Evolutionary conservation across 2,888 invertebrate genomes (phyloP), one percentile per base, ranked within the genome.

Genomic region (Drosophila lacicola): DNA sequence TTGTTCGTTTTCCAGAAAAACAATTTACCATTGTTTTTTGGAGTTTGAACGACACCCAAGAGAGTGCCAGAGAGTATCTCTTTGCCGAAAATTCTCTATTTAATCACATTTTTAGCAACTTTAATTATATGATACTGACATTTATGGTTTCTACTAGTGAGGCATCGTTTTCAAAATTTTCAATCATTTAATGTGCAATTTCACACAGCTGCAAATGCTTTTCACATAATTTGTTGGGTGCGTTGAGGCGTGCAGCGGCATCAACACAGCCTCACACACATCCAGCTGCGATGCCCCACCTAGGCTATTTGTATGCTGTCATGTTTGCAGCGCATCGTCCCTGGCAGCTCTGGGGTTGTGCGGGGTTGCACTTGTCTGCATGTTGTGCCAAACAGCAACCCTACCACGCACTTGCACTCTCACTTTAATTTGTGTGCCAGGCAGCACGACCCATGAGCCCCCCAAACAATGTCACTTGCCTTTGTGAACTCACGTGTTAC

Each of bases 401-500:
- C 77, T 57, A 44, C 46, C 71, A 66, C 44, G 73, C 62, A 77
- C 73, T 76, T 76, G 74, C 84, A 87, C 83, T 83, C 83, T 83
- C 87, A 81, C 83, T 83, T 83, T 83, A 83, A 83, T 83, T 83
- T 83, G 80, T 86, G 84, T 86, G 84, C 78, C 87, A 87, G 70
- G 54, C 74, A 66, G 64, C 73, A 61, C 73, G 68, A 75, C 65
- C 72, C 68, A 67, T 55, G 70, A 63, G 74, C 67, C 79, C 79
- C 25, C 74, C 80, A 84, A 87, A 83, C 83, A 86, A 83, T 83
- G 87, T 87, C 84, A 74, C 81, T 83, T 82, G 86, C 83, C 84
- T 83, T 83, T 83, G 83, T 83, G 82, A 74, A 81, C 83, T 83
- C 87, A 86, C 83, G 83, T 83, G 83, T 83, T 83, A 87, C 83